Evolutionary conservation across 2,797 vertebrate species (phyloP), one percentile per base, ranked within the genome.

Genomic region (Pipistrellus pygmaeus): DNA sequence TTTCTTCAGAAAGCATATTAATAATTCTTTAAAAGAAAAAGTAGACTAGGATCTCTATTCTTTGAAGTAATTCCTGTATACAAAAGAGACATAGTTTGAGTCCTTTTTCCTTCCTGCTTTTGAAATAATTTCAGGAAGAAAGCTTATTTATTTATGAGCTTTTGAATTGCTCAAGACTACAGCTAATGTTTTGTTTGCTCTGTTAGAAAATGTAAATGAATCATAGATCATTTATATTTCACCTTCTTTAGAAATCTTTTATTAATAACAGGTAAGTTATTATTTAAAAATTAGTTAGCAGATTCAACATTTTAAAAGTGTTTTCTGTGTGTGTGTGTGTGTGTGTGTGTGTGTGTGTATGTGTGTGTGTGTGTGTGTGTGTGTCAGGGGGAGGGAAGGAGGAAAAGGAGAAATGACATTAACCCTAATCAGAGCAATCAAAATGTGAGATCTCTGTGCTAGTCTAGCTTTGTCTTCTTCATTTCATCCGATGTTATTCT

Each of bases 71-170:
- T 64, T 55, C n/a, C 51, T 55, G 20, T 55, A 53, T 72, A 10
- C 21, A 32, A 77, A 41, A 85, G 14, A 32, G n/a, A 68, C 8
- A 68, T 35, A 80, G 10, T 68, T 85, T 11, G 48, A 30, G 9
- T 66, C n/a, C 11, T 1, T 90, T 73, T 60, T 18, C 17, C 5
- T 14, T 82, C 21, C 32, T 51, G 4, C 84, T 66, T 93, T 73
- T 85, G 44, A 92, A 89, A 62, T 88, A 38, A n/a, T 80, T 68
- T 87, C 21, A 80, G 73, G 35, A 41, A 57, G 23, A 57, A 88
- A 91, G 25, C 4, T 32, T 77, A 81, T 32, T 78, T 88, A 41
- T 88, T 91, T 17, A 85, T 64, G 51, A 53, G 76, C 23, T 82
- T 85, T 78, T 85, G 41, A 48, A 38, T 80, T 62, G 66, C 13